Percentiles rank a stretch among this genome's conserved stretches.
phyloP scores from a whole-genome alignment of 2,113 vertebrate species.

The Alexandromys fortis region DNA sequence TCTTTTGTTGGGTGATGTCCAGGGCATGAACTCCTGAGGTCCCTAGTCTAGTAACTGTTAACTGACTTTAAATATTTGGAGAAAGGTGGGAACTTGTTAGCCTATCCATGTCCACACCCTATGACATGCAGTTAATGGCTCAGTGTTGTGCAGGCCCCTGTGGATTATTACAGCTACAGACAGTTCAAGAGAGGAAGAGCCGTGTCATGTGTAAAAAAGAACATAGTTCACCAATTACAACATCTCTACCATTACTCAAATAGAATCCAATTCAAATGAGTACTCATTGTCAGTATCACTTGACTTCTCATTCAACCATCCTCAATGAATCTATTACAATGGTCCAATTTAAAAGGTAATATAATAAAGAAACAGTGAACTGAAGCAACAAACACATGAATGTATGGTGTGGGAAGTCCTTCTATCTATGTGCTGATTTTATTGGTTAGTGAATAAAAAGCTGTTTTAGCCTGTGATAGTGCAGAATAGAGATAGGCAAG shows the following conservation, averaged over 20 bases:
- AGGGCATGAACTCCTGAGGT: not conserved
- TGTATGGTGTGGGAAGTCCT: no score
- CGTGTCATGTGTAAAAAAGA: not conserved
- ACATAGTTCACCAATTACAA: not conserved
- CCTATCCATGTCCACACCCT: fast-evolving
- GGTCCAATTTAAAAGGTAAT: not conserved
- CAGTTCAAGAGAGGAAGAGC: not conserved
- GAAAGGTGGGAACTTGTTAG: not conserved
- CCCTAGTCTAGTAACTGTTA: no score
- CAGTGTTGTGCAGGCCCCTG: not conserved
- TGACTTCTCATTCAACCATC: not conserved
- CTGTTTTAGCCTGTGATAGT: no score
- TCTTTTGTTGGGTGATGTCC: not conserved
- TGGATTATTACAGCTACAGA: not conserved
- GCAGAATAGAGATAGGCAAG: no score
- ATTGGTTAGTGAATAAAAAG: no score
- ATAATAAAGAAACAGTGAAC: not conserved
- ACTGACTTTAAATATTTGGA: not conserved
- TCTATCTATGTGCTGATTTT: no score
- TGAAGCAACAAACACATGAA: not conserved
- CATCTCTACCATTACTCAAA: not conserved
- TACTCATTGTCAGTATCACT: not conserved
- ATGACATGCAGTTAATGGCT: not conserved
- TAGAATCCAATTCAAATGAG: not conserved
- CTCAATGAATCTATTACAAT: not conserved